Conservation (phyloP, 2,113 vertebrate genomes). For the Amia ocellicauda region DNA sequence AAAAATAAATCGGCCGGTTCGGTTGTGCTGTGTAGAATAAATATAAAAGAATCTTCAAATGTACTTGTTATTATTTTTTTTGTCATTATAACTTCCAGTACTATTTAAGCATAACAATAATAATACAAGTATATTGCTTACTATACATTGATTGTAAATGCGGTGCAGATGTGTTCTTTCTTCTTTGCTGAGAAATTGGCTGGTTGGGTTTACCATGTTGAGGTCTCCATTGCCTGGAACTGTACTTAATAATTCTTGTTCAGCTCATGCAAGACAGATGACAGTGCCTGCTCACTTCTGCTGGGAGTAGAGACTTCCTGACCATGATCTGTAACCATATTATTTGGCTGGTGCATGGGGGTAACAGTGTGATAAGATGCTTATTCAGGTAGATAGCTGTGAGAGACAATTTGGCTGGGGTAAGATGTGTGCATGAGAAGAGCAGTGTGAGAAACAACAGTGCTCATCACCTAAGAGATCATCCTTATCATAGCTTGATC, state of each 20-base stretch:
- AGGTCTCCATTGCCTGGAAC: not conserved
- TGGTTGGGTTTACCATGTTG: too few species aligned
- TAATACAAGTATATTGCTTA: too few species aligned
- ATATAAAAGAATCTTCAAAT: too few species aligned
- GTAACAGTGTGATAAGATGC: not conserved
- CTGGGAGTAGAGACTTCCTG: not conserved
- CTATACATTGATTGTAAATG: too few species aligned
- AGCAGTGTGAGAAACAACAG: not conserved
- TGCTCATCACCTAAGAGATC: constrained; percentile 2
- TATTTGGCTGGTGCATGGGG: not conserved
- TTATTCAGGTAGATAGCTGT: not conserved
- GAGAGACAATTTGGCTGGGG: not conserved
- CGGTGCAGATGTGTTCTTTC: too few species aligned
- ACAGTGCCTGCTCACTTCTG: not conserved
- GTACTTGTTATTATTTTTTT: too few species aligned
- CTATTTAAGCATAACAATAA: too few species aligned
- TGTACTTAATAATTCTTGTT: not conserved
- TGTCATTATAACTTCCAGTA: too few species aligned
- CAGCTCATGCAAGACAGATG: not conserved
- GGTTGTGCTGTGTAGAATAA: too few species aligned
- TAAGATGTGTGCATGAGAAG: not conserved
- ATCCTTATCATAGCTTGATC: constrained; percentile 1
- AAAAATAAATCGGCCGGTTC: too few species aligned
- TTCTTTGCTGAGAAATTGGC: too few species aligned
- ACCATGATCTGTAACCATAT: not conserved